A percentile compares a stretch with the other conserved stretches of the same genome.
Evolutionary conservation across 35 echinoderm and acorn worm species (phyloP).

Genomic region (Ophiothrix spiculata): DNA sequence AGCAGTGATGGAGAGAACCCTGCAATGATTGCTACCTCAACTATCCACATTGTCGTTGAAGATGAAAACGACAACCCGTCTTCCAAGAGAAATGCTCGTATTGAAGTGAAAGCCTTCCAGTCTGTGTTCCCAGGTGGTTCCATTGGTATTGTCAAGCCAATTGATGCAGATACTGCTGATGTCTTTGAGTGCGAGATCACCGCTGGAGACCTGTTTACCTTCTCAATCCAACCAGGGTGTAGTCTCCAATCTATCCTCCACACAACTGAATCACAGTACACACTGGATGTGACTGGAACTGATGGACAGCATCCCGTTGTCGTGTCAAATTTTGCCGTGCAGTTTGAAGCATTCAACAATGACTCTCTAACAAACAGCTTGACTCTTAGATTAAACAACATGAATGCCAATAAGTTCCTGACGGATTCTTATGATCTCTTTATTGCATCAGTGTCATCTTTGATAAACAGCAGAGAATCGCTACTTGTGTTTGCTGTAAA

Average conservation of each 20-base stretch:
- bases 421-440: constrained; percentile 58
- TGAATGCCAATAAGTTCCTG: constrained; percentile 57
- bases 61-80: constrained; percentile 95
- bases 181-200: constrained; percentile 71
- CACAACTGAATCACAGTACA: constrained; percentile 45
- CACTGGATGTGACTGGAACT: constrained; percentile 56
- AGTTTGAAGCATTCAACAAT: constrained; percentile 68
- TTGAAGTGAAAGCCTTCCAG: constrained; percentile 83
- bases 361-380: constrained; percentile 67
- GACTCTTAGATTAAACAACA: constrained; percentile 49
- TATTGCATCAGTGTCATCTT: constrained; percentile 51
- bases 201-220: constrained; percentile 49
- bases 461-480: constrained; percentile 54
- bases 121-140: constrained; percentile 72
- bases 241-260: constrained; percentile 55
- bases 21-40: constrained; percentile 64
- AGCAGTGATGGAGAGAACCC: constrained; percentile 78
- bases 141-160: constrained; percentile 70
- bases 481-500: constrained; percentile 69
- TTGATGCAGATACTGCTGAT: constrained; percentile 76
- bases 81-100: constrained; percentile 63
- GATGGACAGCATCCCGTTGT: constrained; percentile 76
- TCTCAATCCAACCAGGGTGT: constrained; percentile 71
- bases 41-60: constrained; percentile 60
- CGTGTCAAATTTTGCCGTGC: constrained; percentile 56